Conservation (phyloP, 2,113 vertebrate genomes). For the Carollia perspicillata region DNA sequence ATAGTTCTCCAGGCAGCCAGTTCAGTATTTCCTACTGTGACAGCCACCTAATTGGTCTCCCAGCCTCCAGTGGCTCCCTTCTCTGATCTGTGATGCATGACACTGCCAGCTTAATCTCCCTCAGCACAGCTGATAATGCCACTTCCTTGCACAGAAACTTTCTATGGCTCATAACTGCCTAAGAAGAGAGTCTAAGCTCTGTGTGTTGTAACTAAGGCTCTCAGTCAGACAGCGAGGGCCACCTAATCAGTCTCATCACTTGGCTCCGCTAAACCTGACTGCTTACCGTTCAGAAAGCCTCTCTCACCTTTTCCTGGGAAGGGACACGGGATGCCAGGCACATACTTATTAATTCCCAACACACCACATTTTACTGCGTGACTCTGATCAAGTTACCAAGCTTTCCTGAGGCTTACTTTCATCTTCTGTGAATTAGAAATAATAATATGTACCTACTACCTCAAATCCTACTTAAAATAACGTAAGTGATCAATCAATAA, state of each 20-base stretch:
- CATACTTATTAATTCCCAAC: neutral
- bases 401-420: neutral
- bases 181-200: neutral
- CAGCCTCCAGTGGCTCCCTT: neutral
- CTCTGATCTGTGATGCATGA: neutral
- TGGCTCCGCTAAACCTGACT: neutral
- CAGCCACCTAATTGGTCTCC: conserved; percentile 22
- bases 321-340: neutral
- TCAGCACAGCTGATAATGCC: neutral
- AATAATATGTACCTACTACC: neutral
- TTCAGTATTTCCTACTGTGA: neutral
- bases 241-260: neutral
- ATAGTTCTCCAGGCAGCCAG: neutral
- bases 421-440: conserved; percentile 12
- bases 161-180: neutral
- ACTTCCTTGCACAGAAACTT: neutral
- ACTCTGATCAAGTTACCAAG: neutral
- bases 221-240: neutral
- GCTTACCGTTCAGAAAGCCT: neutral
- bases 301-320: neutral
- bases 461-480: conserved; percentile 31
- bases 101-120: neutral
- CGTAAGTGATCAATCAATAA: neutral
- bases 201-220: neutral
- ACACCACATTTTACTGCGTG: neutral